phyloP scores from a whole-genome alignment of 2,797 vertebrate species.

The Eutrigla gurnardus region DNA sequence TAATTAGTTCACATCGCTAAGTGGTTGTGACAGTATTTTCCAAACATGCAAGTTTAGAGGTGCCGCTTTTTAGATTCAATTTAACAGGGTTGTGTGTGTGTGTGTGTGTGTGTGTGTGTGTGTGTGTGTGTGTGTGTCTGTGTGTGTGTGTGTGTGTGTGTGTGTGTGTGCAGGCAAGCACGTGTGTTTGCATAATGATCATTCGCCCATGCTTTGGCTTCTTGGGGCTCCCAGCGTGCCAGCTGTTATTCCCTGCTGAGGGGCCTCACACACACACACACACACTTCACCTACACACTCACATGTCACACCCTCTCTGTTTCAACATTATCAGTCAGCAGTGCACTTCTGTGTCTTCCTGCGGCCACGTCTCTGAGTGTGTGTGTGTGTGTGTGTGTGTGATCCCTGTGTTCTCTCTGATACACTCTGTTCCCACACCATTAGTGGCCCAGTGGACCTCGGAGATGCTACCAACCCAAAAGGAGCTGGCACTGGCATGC shows the following conservation, averaged over 20 bases:
- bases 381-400: slow-evolving; percentile 44
- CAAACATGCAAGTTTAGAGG: slow-evolving; percentile 57
- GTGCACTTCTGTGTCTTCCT: slow-evolving; percentile 46
- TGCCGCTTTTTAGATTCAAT: slow-evolving; percentile 51
- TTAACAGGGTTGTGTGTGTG: slow-evolving; percentile 33
- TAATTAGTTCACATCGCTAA: slow-evolving; percentile 73
- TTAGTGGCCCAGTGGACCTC: slow-evolving; percentile 65
- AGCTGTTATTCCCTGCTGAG: slow-evolving; percentile 71
- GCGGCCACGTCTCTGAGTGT: slow-evolving; percentile 32
- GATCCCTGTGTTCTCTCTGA: slow-evolving; percentile 62
- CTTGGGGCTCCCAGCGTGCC: slow-evolving; percentile 62
- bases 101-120: not conserved
- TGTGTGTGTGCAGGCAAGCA: not conserved
- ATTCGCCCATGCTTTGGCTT: slow-evolving; percentile 41
- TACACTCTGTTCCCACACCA: slow-evolving; percentile 68
- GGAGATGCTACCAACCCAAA: slow-evolving; percentile 52
- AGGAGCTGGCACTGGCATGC: slow-evolving; percentile 54
- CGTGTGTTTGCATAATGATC: slow-evolving; percentile 67
- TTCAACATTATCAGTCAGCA: slow-evolving; percentile 61
- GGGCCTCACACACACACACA: slow-evolving; percentile 27
- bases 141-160: not conserved
- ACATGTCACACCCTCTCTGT: slow-evolving; percentile 59
- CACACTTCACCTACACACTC: slow-evolving; percentile 51
- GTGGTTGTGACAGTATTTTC: slow-evolving; percentile 69
- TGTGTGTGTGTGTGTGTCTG: slow-evolving; percentile 1